Evolutionary conservation across 1,140 invertebrate genomes (phyloP).

Genomic region (Zaprionus ornatus): DNA sequence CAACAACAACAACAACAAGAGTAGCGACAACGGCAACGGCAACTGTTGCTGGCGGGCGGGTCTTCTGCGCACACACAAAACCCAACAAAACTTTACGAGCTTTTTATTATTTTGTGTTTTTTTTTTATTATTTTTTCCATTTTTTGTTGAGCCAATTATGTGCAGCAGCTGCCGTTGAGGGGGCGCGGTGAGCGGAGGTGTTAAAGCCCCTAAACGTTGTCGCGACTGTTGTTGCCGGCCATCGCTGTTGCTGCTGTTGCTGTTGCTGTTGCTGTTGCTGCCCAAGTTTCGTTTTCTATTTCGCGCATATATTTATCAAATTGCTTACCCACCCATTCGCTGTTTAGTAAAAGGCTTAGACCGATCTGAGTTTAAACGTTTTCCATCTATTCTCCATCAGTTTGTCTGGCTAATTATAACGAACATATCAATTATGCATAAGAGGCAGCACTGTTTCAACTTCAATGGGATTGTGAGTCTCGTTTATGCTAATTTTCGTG

Average conservation of each 20-base stretch:
- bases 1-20: slow-evolving; percentile 55
- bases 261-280: slow-evolving; percentile 24
- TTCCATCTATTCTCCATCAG: slow-evolving; percentile 35
- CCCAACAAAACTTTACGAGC: slow-evolving; percentile 60
- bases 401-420: slow-evolving; percentile 53
- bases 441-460: neutral
- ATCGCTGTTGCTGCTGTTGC: slow-evolving; percentile 31
- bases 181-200: slow-evolving; percentile 29
- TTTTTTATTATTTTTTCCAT: slow-evolving; percentile 50
- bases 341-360: slow-evolving; percentile 54
- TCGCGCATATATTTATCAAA: slow-evolving; percentile 65
- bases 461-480: slow-evolving; percentile 14
- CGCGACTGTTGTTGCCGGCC: slow-evolving; percentile 17
- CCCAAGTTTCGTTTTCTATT: slow-evolving; percentile 18
- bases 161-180: slow-evolving; percentile 72
- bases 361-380: slow-evolving; percentile 57
- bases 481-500: slow-evolving; percentile 39
- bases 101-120: slow-evolving; percentile 60
- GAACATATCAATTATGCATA: slow-evolving; percentile 51
- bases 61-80: slow-evolving; percentile 68
- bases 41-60: slow-evolving; percentile 68
- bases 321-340: slow-evolving; percentile 46
- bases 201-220: slow-evolving; percentile 60
- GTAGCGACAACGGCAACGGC: slow-evolving; percentile 32
- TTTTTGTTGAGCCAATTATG: slow-evolving; percentile 68